These are phyloP conservation scores for Abrostola tripartita DNA, from an alignment of 2,888 invertebrate species.

Conservation along the genomic window DNA sequence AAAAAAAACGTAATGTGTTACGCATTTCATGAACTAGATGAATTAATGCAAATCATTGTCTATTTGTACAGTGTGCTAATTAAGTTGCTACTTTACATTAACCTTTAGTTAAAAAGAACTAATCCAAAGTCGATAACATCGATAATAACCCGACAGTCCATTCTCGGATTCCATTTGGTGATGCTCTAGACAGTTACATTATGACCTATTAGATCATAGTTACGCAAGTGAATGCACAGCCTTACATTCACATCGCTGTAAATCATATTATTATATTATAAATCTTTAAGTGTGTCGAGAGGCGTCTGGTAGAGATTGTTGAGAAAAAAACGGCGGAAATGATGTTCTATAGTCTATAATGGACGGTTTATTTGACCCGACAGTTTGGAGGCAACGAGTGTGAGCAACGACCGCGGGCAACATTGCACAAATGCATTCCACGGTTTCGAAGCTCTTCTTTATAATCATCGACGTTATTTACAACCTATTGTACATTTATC, in stretches of 20 bases:
- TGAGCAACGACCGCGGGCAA: conserved; percentile 22
- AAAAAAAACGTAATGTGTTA: background rate
- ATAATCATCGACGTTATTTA: conserved; percentile 23
- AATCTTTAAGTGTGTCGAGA: conserved; percentile 44
- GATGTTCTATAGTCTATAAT: conserved; percentile 4
- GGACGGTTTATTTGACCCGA: conserved; percentile 25
- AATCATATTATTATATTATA: conserved; percentile 34
- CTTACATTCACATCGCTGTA: conserved; percentile 45
- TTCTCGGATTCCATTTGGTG: conserved; percentile 17
- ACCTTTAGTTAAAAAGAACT: background rate
- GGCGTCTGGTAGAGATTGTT: conserved; percentile 23
- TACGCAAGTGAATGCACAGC: conserved; percentile 53
- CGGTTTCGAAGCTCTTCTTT: conserved; percentile 14
- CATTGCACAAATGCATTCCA: conserved; percentile 34
- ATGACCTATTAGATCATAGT: conserved; percentile 62
- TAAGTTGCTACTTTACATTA: conserved; percentile 11
- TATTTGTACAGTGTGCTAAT: background rate
- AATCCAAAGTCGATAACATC: conserved; percentile 18
- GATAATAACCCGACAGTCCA: conserved; percentile 10
- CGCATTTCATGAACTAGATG: background rate
- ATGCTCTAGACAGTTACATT: conserved; percentile 27
- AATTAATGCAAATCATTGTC: conserved; percentile 13
- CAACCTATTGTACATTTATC: conserved; percentile 17
- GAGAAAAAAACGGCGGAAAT: conserved; percentile 43
- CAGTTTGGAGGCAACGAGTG: conserved; percentile 9